Evolutionary conservation across 2,113 vertebrate genomes (phyloP), one percentile per base, ranked within the genome.

Genomic region (Rhabdomys dilectus): DNA sequence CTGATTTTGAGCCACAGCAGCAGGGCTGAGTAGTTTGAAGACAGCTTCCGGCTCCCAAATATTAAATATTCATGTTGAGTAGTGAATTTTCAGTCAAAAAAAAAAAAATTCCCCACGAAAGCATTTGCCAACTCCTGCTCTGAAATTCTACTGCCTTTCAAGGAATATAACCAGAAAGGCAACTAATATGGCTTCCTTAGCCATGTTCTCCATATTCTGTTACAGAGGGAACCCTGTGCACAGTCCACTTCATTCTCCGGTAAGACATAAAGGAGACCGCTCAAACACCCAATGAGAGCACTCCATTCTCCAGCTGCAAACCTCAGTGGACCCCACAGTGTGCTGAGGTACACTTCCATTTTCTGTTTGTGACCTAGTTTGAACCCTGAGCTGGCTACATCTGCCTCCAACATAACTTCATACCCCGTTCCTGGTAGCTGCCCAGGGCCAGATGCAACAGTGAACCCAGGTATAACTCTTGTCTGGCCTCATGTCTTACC

Each of bases 31-130:
- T 5, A 85, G 26, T 19, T 88, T 29, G 16, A 72, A 94, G 19
- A 62, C 34, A 68, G 9, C 11, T 17, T 53, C 56, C 0, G 0
- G 29, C 15, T 29, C 24, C 19, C 24, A 66, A 29, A 93, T 31
- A 70, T 86, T 53, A 97, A 93, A 76, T 45, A 82, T 60, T 82
- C n/a, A 89, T n/a, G 85, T 36, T 56, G 36, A 96, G 88, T 9
- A 80, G 39, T 16, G n/a, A 72, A 78, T 60, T 95, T 84, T 82
- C 60, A 51, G 39, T 60, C 42, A 53, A 86, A 89, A 53, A 42
- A 64, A 64, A 51, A 75, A 66, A 76, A 42, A 66, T 48, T 64
- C 6, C 13, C 72, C 77, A 75, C 56, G 53, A 91, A 80, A 86
- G 75, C 45, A 31, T 93, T 11, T 89, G 66, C 42, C 68, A 86